phyloP scores from a whole-genome alignment of 2,113 vertebrate species.

The Tonatia bakeri region DNA sequence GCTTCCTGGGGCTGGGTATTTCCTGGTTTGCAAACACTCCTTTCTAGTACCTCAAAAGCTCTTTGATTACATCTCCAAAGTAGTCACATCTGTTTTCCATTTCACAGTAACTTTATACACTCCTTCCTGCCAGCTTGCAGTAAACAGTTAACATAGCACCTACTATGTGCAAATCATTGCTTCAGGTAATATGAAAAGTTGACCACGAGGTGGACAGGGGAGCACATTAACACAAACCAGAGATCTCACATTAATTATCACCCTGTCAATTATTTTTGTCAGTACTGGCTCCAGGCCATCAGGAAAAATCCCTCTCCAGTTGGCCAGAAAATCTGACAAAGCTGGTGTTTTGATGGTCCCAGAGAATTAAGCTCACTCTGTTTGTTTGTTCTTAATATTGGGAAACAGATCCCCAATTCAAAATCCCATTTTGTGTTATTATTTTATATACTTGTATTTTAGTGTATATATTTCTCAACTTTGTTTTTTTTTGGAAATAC shows the following conservation, averaged over 20 bases:
- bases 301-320: conserved; percentile 1
- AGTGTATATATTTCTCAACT: not conserved
- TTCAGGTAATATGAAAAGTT: not conserved
- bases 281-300: not conserved
- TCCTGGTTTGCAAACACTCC: conserved; percentile 52
- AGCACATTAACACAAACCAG: not conserved
- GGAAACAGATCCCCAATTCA: not conserved
- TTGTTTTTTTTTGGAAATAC: not conserved
- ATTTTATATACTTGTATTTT: conserved; percentile 6
- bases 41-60: not conserved
- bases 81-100: conserved; percentile 48
- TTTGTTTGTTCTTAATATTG: not conserved
- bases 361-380: not conserved
- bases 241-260: not conserved
- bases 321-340: not conserved
- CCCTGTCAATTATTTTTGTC: not conserved
- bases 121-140: not conserved
- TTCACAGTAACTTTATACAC: not conserved
- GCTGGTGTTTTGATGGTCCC: not conserved
- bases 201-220: not conserved
- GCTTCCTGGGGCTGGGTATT: conserved; percentile 37
- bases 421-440: not conserved
- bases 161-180: not conserved
- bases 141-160: not conserved
- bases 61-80: conserved; percentile 1